A percentile compares a stretch with the other conserved stretches of the same genome.
These are phyloP conservation scores for Drosophila prolongata DNA, from an alignment of 2,888 invertebrate genomes.

Conservation along the genomic window DNA sequence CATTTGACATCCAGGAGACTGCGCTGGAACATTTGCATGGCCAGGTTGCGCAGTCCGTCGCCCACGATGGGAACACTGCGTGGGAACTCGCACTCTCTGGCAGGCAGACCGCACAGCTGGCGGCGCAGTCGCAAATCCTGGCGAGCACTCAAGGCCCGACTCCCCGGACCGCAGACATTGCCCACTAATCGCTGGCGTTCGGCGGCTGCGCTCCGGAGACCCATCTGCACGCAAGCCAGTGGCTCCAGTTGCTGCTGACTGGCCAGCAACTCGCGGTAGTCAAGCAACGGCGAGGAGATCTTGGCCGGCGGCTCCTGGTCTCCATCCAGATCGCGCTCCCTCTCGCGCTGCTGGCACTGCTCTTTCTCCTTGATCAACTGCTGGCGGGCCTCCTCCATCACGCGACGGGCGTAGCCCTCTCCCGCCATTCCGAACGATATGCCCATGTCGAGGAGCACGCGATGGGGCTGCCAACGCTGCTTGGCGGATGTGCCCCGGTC, in stretches of 20 bases:
- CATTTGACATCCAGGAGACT: constrained; percentile 80
- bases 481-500: constrained; percentile 86
- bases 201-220: constrained; percentile 86
- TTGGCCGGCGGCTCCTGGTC: constrained; percentile 28
- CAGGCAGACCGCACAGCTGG: constrained; percentile 89
- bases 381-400: constrained; percentile 83
- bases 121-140: constrained; percentile 90
- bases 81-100: constrained; percentile 86
- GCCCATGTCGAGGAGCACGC: constrained; percentile 92
- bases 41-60: constrained; percentile 78
- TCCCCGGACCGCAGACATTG: constrained; percentile 90
- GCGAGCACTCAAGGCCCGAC: constrained; percentile 91
- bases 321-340: constrained; percentile 24
- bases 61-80: constrained; percentile 74
- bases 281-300: constrained; percentile 84
- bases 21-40: constrained; percentile 82
- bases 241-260: constrained; percentile 82
- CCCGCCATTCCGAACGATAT: constrained; percentile 92
- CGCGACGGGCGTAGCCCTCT: constrained; percentile 86
- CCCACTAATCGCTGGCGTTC: constrained; percentile 88
- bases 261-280: constrained; percentile 52
- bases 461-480: constrained; percentile 92
- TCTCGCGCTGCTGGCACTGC: constrained; percentile 10
- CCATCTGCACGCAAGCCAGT: constrained; percentile 86
- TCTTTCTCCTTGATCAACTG: constrained; percentile 80